Base-by-base conservation (phyloP, 2,113 vertebrate genomes). In the Paradisaea rubra region DNA sequence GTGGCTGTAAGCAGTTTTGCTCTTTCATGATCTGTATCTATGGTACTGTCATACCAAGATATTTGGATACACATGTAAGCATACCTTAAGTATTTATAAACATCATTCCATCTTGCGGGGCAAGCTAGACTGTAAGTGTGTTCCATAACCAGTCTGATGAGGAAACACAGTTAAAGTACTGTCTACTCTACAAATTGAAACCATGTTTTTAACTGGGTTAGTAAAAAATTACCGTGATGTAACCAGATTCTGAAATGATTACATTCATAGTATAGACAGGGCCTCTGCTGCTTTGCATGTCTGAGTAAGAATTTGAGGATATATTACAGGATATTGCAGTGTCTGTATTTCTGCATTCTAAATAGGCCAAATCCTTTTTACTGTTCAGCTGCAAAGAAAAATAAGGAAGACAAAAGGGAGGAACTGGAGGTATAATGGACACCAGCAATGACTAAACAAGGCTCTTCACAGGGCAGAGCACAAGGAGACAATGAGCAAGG, bases 241-340 rank as follows among this genome's bases (percentile, higher is more conserved):
- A 94, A 96, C 73, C 72, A 81, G 79, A 88, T 84, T 93, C 69
- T 90, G 50, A 90, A 88, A 86, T 2, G 4, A 89, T 71, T 93
- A 86, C 78, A 90, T 90, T 92, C 80, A 91, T 86, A 94, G 45
- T 91, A 95, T 88, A 88, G 85, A 84, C 74, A 81, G 52, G 81
- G 76, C 20, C 76, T 91, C 64, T 86, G 50, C 79, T 95, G 41
- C 56, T 93, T 89, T 91, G 69, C 92, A 93, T 86, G 92, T 91
- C 92, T 91, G 91, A 95, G 69, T 91, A 94, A 95, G 86, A 91
- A 92, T 92, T 42, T 61, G 60, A 70, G 80, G 96, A 96, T 94
- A 81, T 88, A 82, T 82, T 84, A 92, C 95, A 97, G 95, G 96
- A 97, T 95, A 96, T 93, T 94, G 89, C 91, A 87, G 31, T 66